Base-by-base conservation (phyloP, 1,140 invertebrate species). In the Brachionus sp. region DNA sequence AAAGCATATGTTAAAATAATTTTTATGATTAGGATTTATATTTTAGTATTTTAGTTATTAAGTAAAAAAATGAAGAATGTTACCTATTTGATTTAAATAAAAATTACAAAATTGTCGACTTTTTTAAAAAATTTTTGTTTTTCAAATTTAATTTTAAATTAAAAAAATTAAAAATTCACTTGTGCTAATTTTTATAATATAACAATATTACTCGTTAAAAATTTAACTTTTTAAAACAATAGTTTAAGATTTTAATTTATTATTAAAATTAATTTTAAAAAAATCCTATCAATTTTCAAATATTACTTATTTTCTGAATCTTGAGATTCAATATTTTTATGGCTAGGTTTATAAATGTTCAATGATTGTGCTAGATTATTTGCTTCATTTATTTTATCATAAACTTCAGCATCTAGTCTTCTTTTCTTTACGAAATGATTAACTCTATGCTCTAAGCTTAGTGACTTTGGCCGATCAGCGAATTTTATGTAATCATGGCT, bases 401-500 rank as follows among this genome's bases (percentile, higher is more conserved):
- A 57, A 80, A 80, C 62, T 39, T 80, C 50, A 25, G 77, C 50
- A 66, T 80, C 77, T 19, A 80, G 12, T 4, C 77, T 19, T 39
- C 77, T 23, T 25, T 80, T 80, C 62, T 80, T 80, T 33, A 80
- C 77, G 25, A 42, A 80, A 66, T 80, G 77, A 39, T 80, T 16
- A 7, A 80, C 77, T 80, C 77, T 57, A 62, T 39, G 19, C 35
- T 80, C 77, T 25, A 80, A 64, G 25, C 77, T 80, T 6, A 62
- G 33, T n/a, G 77, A 57, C 37, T 39, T 80, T 9, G 35, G 46
- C 13, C 77, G 9, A 9, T 80, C 35, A 10, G 46, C n/a, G 42
- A 80, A 80, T 23, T 66, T 62, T 2, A 80, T 80, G 25, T 80
- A 80, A 66, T 80, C 50, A 80, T 42, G 50, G 57, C 77, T 80